Base-by-base conservation (phyloP, 2,797 vertebrate species). In the Myotis vivesi region DNA sequence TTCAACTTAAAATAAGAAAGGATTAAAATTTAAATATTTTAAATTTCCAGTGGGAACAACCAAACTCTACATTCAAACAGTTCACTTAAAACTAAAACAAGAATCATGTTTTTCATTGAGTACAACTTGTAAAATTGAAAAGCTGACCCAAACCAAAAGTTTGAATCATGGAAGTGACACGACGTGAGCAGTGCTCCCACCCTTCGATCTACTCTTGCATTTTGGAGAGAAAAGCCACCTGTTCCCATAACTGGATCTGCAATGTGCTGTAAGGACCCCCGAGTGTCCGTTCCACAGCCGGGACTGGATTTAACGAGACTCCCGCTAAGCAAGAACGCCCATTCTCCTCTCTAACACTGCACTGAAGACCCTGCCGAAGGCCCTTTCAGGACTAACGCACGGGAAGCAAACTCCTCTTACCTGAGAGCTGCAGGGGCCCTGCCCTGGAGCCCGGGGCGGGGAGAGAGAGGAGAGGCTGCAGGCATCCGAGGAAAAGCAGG, bases 321-420 rank as follows among this genome's bases (percentile, higher is more conserved):
- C 82, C 77, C 51, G 53, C 64, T 3, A 0, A 59, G 66, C n/a
- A 33, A 73, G 94, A 85, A 68, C 68, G 22, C 9, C 23, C 79
- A 30, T 49, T 53, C 87, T 84, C 73, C 69, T 1, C 69, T 46
- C 73, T 89, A 28, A 0, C 55, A 36, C n/a, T 55, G 28, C 71
- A 69, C 83, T 72, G 57, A 66, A 36, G 44, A 72, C 55, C 51
- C 49, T 19, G 15, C 15, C 7, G 15, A 71, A 79, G 84, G 44
- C 41, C 8, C 57, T 25, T 51, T 51, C 20, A 25, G 41, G 73
- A 71, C 53, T 20, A 38, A 15, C 15, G 10, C 20, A 25, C 83
- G 53, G 88, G 87, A 16, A 38, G 84, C 87, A n/a, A 1, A 30
- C 19, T 9, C 5, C 0, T 73, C 98, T 98, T 98, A 98, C 98